Percentiles rank a stretch among this genome's conserved stretches.
Evolutionary conservation across 2,113 vertebrate genomes (phyloP).

Genomic region (Myotis brandtii): DNA sequence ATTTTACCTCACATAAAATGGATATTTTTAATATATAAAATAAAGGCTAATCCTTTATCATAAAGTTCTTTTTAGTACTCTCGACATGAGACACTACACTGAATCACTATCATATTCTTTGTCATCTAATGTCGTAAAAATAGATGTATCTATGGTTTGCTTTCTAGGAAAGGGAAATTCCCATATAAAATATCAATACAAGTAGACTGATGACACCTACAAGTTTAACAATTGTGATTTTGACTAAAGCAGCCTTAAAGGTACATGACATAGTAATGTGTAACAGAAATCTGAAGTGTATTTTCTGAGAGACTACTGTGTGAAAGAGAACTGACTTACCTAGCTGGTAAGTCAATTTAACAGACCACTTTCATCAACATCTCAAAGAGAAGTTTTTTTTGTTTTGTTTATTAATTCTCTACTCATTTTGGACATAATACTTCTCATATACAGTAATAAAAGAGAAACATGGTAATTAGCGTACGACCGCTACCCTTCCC

Average conservation of each 20-base stretch:
- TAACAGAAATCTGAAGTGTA: neutral
- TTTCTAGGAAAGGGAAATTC: neutral
- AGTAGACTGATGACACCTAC: neutral
- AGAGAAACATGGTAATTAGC: too few species aligned
- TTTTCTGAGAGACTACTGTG: neutral
- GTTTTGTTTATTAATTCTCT: neutral
- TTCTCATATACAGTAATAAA: neutral
- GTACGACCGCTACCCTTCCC: too few species aligned
- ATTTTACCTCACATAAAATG: neutral
- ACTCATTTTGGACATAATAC: neutral
- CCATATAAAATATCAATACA: neutral
- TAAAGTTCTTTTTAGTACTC: conserved; percentile 17
- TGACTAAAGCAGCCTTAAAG: conserved; percentile 13
- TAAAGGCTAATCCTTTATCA: neutral
- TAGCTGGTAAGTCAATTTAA: neutral
- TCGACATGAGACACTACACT: neutral
- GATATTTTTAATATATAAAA: neutral
- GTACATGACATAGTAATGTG: neutral
- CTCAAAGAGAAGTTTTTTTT: neutral
- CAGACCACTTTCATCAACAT: neutral
- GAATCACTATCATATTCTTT: neutral
- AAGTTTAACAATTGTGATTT: neutral
- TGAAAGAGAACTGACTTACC: neutral
- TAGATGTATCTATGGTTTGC: neutral
- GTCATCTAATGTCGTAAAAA: neutral